Evolutionary conservation across 2,113 vertebrate species (phyloP), one percentile per base, ranked within the genome.

Genomic region (Oreochromis tanganicae): DNA sequence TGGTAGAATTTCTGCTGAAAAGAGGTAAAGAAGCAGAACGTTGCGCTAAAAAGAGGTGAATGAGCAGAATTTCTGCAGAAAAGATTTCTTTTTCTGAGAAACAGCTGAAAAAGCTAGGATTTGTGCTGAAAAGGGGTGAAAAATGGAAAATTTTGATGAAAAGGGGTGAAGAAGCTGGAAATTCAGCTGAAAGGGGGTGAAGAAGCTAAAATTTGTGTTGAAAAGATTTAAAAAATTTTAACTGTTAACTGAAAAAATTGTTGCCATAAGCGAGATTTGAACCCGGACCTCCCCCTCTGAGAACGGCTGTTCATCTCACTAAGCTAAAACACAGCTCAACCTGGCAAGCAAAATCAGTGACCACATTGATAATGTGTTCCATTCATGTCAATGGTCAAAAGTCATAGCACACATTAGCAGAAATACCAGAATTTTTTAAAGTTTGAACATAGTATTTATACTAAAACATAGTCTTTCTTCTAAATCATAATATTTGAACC

Each of bases 201-300:
- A 57, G 4, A 27, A 57, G 55, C 21, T 57, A 21, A 57, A 57
- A 13, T 57, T 27, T 57, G 12, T 57, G 55, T 27, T 57, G 55
- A 57, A 59, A 59, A 59, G 27, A 32, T 4, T 59, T 59, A 16
- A 29, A 59, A 59, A 59, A 29, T 27, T 59, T 32, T 32, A 16
- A 59, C 56, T 32, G 27, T 59, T 27, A 59, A 32, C 56, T 32
- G 56, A 59, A 59, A 59, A 16, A 16, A 24, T 59, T 59, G 27
- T 32, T 59, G 56, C 27, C 56, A 59, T 59, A 17, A 59, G 27
- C 4, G 9, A 27, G 14, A 32, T 59, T 59, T 32, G 56, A 5
- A 59, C 56, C 27, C 2, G 0, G 56, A 13, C 24, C 27, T 52
- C 50, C 50, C 2, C 4, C 17, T 52, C 17, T 3, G 3, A 9